Conservation (phyloP, 2,113 vertebrate species). For the Leucopternis melanops region DNA sequence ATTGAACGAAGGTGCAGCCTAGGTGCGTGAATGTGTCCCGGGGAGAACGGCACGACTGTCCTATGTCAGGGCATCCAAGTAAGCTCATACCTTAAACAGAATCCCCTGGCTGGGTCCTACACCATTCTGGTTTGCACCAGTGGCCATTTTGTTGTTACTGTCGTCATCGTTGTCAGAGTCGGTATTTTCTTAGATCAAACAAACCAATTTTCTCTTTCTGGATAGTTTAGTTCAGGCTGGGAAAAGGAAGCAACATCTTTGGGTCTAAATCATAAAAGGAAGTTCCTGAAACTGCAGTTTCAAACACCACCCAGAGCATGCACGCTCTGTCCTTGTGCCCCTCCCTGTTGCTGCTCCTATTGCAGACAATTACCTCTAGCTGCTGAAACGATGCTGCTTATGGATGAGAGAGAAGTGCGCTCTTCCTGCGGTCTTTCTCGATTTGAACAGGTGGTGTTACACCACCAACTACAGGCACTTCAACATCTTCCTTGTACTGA, state of each 20-base stretch:
- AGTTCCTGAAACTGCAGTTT: neutral
- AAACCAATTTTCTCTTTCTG: neutral
- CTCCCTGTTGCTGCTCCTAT: neutral
- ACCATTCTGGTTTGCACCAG: neutral
- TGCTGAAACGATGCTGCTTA: neutral
- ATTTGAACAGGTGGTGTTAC: neutral
- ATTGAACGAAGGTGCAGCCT: neutral
- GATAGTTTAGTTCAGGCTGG: neutral
- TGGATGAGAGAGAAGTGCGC: fast-evolving
- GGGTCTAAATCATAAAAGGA: neutral
- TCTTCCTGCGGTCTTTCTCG: neutral
- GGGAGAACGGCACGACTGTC: neutral
- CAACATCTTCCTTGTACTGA: neutral
- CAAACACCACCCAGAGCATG: neutral
- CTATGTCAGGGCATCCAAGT: fast-evolving
- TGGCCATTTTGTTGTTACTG: neutral
- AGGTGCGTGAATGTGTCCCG: fast-evolving
- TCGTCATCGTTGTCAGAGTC: no score
- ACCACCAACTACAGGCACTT: neutral
- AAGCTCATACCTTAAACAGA: neutral
- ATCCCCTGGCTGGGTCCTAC: neutral
- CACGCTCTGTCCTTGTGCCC: neutral
- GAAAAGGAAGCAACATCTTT: neutral
- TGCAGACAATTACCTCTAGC: fast-evolving
- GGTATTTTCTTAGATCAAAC: neutral